Evolutionary conservation across 2,797 vertebrate species (phyloP).

Genomic region (Sebastes iracundus): DNA sequence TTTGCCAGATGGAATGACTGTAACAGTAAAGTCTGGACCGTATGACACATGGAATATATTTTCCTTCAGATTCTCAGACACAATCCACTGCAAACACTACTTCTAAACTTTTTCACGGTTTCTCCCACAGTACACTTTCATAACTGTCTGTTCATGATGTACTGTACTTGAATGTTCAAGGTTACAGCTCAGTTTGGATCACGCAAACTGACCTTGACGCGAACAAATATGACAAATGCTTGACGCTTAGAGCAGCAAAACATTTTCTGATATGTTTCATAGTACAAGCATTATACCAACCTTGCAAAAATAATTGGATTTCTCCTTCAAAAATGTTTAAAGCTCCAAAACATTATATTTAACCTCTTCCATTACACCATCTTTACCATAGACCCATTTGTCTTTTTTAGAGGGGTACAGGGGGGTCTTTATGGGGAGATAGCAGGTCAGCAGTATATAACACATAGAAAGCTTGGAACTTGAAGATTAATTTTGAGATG

Average conservation of each 20-base stretch:
- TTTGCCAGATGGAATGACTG: conserved; percentile 42
- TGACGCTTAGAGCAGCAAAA: neutral
- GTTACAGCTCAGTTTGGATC: neutral
- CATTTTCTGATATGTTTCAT: neutral
- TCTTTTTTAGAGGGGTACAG: no score
- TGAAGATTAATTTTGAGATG: neutral
- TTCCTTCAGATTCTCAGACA: conserved; percentile 6
- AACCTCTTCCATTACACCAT: no score
- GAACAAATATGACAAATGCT: neutral
- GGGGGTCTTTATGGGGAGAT: no score
- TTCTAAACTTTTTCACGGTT: neutral
- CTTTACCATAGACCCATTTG: no score
- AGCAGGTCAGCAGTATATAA: no score
- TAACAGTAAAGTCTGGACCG: conserved; percentile 18
- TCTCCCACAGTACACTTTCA: neutral
- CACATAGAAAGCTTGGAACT: no score
- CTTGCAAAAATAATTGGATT: neutral
- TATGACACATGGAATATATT: conserved; percentile 35
- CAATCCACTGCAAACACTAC: neutral
- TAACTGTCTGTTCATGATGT: neutral
- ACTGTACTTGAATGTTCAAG: neutral
- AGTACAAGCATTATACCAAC: neutral
- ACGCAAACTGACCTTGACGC: no score
- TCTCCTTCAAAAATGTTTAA: neutral
- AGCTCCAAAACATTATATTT: neutral